These are phyloP conservation scores for Polypterus senegalus DNA, from an alignment of 2,113 vertebrate species.

Conservation along the genomic window DNA sequence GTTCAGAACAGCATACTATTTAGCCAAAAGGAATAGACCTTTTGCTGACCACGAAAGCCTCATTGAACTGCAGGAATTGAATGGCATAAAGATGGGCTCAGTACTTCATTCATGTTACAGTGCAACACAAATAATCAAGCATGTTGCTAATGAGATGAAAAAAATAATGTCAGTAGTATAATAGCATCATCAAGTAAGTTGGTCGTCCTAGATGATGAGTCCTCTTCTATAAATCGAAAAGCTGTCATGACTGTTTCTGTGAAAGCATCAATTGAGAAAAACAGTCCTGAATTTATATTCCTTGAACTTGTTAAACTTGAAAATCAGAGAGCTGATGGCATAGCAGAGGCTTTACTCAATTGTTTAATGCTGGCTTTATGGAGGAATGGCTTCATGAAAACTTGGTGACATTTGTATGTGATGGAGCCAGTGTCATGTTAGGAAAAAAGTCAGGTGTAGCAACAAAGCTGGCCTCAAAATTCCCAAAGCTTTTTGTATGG, in stretches of 20 bases:
- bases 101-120: not conserved
- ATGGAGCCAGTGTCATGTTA: slow-evolving; percentile 16
- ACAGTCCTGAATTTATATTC: slow-evolving; percentile 1
- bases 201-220: slow-evolving; percentile 13
- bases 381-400: slow-evolving; percentile 16
- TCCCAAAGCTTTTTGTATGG: slow-evolving; percentile 11
- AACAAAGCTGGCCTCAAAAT: slow-evolving; percentile 6
- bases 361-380: slow-evolving; percentile 16
- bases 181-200: slow-evolving; percentile 13
- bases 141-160: slow-evolving; percentile 11
- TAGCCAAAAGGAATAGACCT: slow-evolving; percentile 6
- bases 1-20: slow-evolving; percentile 11
- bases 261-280: slow-evolving; percentile 2
- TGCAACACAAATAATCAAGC: slow-evolving; percentile 9
- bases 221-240: slow-evolving; percentile 16
- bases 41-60: not conserved
- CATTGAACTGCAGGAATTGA: not conserved
- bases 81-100: slow-evolving; percentile 1
- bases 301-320: slow-evolving; percentile 15
- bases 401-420: slow-evolving; percentile 16
- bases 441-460: slow-evolving; percentile 13
- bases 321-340: slow-evolving; percentile 11
- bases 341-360: slow-evolving; percentile 7
- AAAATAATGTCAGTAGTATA: slow-evolving; percentile 10
- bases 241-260: slow-evolving; percentile 17